Evolutionary conservation across 1,140 invertebrate species (phyloP).

Genomic region (Drosophila pachea): DNA sequence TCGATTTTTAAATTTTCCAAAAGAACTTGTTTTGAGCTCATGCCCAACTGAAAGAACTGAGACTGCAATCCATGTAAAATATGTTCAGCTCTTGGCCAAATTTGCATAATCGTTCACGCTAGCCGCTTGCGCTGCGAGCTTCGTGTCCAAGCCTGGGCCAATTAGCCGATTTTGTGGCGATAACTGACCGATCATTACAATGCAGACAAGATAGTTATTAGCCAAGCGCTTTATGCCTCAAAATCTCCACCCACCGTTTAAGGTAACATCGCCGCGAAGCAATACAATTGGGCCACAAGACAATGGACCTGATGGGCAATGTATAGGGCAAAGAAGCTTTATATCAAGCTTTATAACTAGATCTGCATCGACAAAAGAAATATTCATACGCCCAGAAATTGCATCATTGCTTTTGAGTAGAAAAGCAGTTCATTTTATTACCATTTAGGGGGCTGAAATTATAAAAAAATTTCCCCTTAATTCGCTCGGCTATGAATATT

Average conservation of each 20-base stretch:
- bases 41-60: constrained; percentile 17
- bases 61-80: constrained; percentile 40
- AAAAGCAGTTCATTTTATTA: constrained; percentile 3
- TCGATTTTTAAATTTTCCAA: neutral
- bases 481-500: constrained; percentile 36
- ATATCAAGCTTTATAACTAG: neutral
- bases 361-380: neutral
- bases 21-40: constrained; percentile 26
- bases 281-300: constrained; percentile 12
- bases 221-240: constrained; percentile 29
- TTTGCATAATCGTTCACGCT: constrained; percentile 57
- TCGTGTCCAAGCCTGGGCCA: constrained; percentile 41
- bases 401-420: constrained; percentile 24
- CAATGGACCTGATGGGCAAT: constrained; percentile 42
- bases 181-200: constrained; percentile 72
- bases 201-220: constrained; percentile 63
- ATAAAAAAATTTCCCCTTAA: constrained; percentile 6
- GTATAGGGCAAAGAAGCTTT: neutral
- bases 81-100: constrained; percentile 23
- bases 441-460: constrained; percentile 2
- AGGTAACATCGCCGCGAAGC: neutral
- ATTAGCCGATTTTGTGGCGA: constrained; percentile 65
- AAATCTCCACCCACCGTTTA: constrained; percentile 50
- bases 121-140: constrained; percentile 19
- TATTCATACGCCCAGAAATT: constrained; percentile 14